phyloP scores from a whole-genome alignment of 2,797 vertebrate species.

The Sebastes iracundus region DNA sequence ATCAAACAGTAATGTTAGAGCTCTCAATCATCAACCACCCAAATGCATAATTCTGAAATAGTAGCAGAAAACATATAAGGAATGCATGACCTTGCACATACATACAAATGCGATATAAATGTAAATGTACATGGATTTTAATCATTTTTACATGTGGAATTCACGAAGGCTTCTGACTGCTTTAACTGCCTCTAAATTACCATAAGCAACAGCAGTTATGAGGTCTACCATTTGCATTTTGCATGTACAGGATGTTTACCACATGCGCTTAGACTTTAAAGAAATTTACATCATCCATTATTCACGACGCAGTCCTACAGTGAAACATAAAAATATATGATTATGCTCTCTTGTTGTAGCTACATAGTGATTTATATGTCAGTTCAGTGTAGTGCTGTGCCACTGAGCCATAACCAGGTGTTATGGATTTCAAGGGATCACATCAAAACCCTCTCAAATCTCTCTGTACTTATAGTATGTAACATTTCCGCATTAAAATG shows the following conservation, averaged over 20 bases:
- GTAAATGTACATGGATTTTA: not conserved
- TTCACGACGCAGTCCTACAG: constrained; percentile 28
- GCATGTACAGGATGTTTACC: constrained; percentile 32
- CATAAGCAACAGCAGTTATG: constrained; percentile 20
- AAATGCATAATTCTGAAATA: not conserved
- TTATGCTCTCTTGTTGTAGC: not conserved
- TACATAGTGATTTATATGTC: not conserved
- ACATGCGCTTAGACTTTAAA: constrained; percentile 36
- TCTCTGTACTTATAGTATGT: not conserved
- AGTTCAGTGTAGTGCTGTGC: not conserved
- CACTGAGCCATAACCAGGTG: not conserved
- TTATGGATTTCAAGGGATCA: constrained; percentile 18
- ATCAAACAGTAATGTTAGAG: not conserved
- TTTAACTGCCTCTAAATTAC: not conserved
- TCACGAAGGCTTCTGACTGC: not conserved
- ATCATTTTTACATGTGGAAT: not conserved
- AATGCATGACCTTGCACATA: not conserved
- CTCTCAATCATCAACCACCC: not conserved
- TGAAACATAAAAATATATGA: not conserved
- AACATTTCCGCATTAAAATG: not conserved
- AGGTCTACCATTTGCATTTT: constrained; percentile 38
- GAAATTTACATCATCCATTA: constrained; percentile 41
- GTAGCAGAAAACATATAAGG: not conserved
- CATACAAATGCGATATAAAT: constrained; percentile 1
- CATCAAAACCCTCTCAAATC: constrained; percentile 14